Conservation (phyloP, 2,113 vertebrate species). For the Hydrochoerus hydrochaeris region DNA sequence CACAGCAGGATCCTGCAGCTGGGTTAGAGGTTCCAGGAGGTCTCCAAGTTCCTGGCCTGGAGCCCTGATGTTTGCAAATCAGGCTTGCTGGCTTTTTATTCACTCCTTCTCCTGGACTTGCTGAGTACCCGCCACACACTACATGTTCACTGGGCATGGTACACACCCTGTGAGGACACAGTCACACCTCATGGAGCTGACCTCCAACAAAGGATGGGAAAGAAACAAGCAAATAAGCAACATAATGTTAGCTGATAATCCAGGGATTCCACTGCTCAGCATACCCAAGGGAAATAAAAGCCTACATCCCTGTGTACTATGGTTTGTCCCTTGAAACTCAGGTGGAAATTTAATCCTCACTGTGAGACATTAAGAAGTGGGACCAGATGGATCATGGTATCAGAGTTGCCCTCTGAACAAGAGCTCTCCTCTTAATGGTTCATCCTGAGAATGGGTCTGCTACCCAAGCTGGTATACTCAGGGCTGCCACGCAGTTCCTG, state of each 20-base stretch:
- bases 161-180: background rate
- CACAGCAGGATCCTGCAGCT: background rate
- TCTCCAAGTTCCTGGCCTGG: no score
- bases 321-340: background rate
- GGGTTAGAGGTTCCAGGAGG: background rate
- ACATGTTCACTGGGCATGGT: accelerated
- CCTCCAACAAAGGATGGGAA: background rate
- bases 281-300: background rate
- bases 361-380: background rate
- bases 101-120: background rate
- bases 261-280: background rate
- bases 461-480: background rate
- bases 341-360: background rate
- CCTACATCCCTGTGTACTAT: background rate
- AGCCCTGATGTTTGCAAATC: background rate
- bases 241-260: background rate
- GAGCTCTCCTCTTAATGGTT: no score
- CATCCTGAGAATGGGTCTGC: background rate
- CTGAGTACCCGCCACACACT: background rate
- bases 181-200: background rate
- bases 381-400: no score
- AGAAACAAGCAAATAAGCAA: background rate
- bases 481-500: background rate
- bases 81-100: background rate
- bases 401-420: no score